phyloP scores from a whole-genome alignment of 2,888 invertebrate genomes.

The Scaptomyza tumidula region DNA sequence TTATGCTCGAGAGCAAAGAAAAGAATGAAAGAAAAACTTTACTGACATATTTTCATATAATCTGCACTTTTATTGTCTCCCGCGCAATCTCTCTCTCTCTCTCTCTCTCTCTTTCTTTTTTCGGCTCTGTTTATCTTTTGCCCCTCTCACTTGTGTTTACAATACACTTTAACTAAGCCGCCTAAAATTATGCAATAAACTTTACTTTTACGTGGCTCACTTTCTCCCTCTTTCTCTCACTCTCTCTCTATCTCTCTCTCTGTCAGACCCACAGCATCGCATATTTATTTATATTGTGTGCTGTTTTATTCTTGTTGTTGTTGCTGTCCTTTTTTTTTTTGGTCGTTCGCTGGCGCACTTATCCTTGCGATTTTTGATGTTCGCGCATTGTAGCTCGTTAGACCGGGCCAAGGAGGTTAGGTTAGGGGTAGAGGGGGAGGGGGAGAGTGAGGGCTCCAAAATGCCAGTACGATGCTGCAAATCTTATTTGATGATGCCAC shows the following conservation, averaged over 20 bases:
- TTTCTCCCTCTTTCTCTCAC: constrained; percentile 14
- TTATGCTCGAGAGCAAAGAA: constrained; percentile 19
- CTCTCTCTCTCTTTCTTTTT: too few relatives aligned
- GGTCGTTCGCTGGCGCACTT: constrained; percentile 49
- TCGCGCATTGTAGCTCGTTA: constrained; percentile 75
- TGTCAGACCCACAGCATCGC: constrained; percentile 9
- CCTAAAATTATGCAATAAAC: constrained; percentile 79
- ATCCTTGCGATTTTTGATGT: constrained; percentile 75
- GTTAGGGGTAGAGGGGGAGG: not conserved
- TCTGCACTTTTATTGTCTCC: constrained; percentile 75
- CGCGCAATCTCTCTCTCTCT: constrained; percentile 1
- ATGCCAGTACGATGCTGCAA: constrained; percentile 60
- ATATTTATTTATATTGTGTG: constrained; percentile 54
- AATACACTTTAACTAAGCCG: constrained; percentile 77
- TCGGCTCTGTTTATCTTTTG: constrained; percentile 24
- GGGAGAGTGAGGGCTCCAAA: constrained; percentile 4
- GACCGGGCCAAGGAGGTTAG: not conserved
- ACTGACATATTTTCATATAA: constrained; percentile 70
- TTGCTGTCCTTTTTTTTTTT: constrained; percentile 40
- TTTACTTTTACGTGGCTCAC: constrained; percentile 75
- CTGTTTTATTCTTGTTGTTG: constrained; percentile 45
- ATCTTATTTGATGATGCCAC: constrained; percentile 79
- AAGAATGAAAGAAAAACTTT: constrained; percentile 38
- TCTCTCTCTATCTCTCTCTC: not conserved
- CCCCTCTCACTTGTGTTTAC: constrained; percentile 64